Evolutionary conservation across 2,113 vertebrate species (phyloP).

Genomic region (Eretmodus cyanostictus): DNA sequence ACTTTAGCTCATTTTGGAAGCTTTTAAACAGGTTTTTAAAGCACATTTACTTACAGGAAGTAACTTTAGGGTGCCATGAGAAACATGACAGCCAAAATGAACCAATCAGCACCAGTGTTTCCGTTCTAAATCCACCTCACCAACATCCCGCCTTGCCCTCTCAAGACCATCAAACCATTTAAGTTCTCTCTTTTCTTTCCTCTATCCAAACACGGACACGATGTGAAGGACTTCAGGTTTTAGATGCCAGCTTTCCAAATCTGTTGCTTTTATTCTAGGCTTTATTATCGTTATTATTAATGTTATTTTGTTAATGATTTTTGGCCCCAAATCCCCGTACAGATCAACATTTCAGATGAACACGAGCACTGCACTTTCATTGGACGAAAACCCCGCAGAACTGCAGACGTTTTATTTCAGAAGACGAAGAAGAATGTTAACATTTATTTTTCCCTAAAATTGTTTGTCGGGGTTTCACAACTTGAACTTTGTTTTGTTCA

Average conservation of each 20-base stretch:
- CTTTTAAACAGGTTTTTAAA: background rate
- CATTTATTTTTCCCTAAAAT: background rate
- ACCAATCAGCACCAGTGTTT: background rate
- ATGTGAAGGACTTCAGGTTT: background rate
- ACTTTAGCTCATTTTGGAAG: background rate
- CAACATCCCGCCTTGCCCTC: background rate
- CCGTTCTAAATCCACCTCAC: background rate
- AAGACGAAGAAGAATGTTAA: background rate
- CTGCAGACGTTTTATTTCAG: background rate
- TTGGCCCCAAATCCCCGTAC: background rate
- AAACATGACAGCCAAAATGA: background rate
- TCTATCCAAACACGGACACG: background rate
- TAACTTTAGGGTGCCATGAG: background rate
- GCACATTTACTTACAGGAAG: background rate
- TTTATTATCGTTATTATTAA: background rate
- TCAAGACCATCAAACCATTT: background rate
- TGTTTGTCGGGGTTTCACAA: background rate
- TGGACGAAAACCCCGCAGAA: background rate
- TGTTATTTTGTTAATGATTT: background rate
- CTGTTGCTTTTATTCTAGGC: background rate
- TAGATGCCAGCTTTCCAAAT: background rate
- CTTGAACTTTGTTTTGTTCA: background rate
- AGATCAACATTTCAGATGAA: background rate
- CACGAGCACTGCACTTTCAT: background rate
- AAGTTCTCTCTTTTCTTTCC: background rate